A percentile compares a stretch with the other conserved stretches of the same genome.
phyloP scores from a whole-genome alignment of 2,888 invertebrate species.

The Hydraecia micacea region DNA sequence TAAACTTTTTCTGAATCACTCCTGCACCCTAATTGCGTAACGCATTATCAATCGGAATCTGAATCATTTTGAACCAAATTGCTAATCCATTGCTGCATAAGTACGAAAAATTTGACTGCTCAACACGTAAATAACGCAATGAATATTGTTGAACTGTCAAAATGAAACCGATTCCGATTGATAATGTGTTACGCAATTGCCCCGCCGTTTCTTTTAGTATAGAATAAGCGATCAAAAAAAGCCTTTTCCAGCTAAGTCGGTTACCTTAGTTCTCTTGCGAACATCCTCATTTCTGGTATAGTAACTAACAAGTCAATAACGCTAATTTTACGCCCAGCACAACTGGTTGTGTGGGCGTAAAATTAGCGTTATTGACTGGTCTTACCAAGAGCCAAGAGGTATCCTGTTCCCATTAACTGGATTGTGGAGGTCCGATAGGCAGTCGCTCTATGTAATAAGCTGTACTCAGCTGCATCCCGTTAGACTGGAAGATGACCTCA shows the following conservation, averaged over 20 bases:
- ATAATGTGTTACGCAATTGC: too few relatives aligned
- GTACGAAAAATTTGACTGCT: too few relatives aligned
- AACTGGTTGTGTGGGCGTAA: too few relatives aligned
- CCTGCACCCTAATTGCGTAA: too few relatives aligned
- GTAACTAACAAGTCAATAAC: neutral
- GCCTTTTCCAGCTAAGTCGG: neutral
- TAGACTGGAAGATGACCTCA: neutral
- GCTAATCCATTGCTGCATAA: too few relatives aligned
- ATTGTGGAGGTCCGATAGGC: neutral
- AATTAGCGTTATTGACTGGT: too few relatives aligned
- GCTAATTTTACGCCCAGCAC: neutral
- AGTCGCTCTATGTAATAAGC: neutral
- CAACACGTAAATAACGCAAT: too few relatives aligned
- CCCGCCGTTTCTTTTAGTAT: neutral
- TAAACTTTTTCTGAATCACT: neutral
- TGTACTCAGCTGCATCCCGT: neutral
- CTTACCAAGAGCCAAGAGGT: neutral
- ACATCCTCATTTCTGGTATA: neutral
- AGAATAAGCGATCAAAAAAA: neutral
- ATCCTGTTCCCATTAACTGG: neutral
- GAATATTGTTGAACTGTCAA: too few relatives aligned
- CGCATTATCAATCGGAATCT: too few relatives aligned
- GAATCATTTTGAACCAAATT: too few relatives aligned
- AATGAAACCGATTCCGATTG: too few relatives aligned
- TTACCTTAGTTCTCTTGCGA: neutral